Conservation (phyloP, 2,888 invertebrate genomes). For the Microdon myrmicae region DNA sequence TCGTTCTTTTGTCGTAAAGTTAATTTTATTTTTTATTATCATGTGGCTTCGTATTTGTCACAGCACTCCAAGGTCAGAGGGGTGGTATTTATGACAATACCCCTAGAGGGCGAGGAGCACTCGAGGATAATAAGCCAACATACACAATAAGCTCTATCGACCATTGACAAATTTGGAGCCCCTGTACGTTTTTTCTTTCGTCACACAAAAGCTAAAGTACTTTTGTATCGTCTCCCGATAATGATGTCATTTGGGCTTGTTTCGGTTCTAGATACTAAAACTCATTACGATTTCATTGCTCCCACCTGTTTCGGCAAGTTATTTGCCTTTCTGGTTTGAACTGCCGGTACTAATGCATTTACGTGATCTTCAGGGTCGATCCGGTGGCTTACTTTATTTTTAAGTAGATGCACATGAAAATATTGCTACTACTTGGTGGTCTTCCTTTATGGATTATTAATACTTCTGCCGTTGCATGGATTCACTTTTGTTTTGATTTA, state of each 20-base stretch:
- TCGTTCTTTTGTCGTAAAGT: conserved; percentile 47
- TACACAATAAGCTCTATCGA: conserved; percentile 42
- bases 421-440: conserved; percentile 16
- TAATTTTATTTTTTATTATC: conserved; percentile 43
- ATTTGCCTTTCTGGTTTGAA: no score
- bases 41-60: not conserved
- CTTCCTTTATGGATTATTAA: conserved; percentile 37
- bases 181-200: not conserved
- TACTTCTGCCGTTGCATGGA: conserved; percentile 4
- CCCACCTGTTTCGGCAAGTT: conserved; percentile 14
- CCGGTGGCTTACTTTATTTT: conserved; percentile 21
- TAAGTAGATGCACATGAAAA: conserved; percentile 4
- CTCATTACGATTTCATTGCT: conserved; percentile 30
- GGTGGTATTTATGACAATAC: conserved; percentile 4
- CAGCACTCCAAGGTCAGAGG: no score
- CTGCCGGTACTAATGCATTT: conserved; percentile 23
- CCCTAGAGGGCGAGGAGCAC: conserved; percentile 9
- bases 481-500: conserved; percentile 26
- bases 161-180: conserved; percentile 27
- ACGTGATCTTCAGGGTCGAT: conserved; percentile 20
- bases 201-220: not conserved
- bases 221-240: not conserved
- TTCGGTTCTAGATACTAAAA: conserved; percentile 16
- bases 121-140: conserved; percentile 23
- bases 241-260: conserved; percentile 41